These are phyloP conservation scores for Pygoscelis adeliae DNA, from an alignment of 2,113 vertebrate species.

Conservation along the genomic window DNA sequence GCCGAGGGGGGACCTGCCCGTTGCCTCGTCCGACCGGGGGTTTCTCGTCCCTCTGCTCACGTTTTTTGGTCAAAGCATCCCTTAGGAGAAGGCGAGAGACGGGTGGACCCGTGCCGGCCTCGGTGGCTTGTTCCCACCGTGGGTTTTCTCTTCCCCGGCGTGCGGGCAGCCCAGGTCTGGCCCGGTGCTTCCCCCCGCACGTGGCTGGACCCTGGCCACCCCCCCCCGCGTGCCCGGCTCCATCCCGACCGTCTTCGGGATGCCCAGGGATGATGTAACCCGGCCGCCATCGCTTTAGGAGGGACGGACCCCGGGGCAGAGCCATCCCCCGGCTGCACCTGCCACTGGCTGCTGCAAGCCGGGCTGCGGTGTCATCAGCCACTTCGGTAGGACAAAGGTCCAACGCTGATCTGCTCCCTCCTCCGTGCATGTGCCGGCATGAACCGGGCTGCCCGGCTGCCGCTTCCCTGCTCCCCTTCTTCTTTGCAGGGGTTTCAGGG, in stretches of 20 bases:
- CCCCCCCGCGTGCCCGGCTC: neutral
- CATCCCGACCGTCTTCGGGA: neutral
- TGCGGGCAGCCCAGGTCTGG: rapidly evolving
- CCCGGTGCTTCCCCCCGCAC: neutral
- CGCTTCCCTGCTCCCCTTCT: neutral
- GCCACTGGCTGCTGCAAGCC: neutral
- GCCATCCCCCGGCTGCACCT: rapidly evolving
- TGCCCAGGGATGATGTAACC: neutral
- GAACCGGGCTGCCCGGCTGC: rapidly evolving
- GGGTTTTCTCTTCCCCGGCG: neutral
- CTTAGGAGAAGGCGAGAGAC: rapidly evolving
- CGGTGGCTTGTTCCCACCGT: rapidly evolving
- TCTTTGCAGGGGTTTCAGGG: neutral
- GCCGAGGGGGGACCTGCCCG: rapidly evolving
- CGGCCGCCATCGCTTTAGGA: neutral
- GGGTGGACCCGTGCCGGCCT: rapidly evolving
- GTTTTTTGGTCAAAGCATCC: neutral
- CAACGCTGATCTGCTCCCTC: rapidly evolving
- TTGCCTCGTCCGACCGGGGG: rapidly evolving
- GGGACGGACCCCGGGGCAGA: neutral
- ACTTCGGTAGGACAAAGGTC: neutral
- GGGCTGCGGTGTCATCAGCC: neutral
- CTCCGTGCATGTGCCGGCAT: rapidly evolving
- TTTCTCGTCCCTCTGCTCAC: neutral
- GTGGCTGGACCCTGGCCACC: neutral